Evolutionary conservation across 2,888 invertebrate genomes (phyloP).

Genomic region (Tillus elongatus): DNA sequence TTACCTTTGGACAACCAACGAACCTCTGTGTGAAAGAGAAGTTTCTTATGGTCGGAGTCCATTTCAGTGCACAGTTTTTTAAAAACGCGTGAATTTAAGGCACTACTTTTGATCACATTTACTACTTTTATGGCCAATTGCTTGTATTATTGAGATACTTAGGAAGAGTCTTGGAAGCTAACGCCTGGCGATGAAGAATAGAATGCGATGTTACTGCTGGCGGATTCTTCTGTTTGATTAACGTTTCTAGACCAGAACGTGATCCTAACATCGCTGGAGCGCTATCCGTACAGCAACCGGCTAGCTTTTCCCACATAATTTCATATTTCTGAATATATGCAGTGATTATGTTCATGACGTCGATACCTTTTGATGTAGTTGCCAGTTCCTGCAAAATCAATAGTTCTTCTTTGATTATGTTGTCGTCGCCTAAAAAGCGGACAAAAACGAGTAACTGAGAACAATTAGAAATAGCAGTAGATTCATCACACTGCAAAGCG

Average conservation of each 20-base stretch:
- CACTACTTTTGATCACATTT: conserved; percentile 9
- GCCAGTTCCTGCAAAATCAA: no score
- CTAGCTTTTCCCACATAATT: no score
- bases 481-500: no score
- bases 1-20: conserved; percentile 12
- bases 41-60: conserved; percentile 9
- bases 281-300: no score
- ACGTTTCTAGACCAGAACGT: background rate
- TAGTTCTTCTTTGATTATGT: no score
- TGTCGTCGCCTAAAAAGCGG: no score
- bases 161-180: conserved; percentile 11
- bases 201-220: background rate
- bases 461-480: no score
- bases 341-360: no score
- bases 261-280: background rate
- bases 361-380: no score
- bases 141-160: background rate
- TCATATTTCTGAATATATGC: no score
- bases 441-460: no score
- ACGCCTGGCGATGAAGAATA: background rate
- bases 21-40: conserved; percentile 12
- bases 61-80: conserved; percentile 10
- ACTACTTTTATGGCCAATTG: conserved; percentile 8
- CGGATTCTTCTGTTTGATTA: background rate
- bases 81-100: conserved; percentile 8